phyloP scores from a whole-genome alignment of 2,888 invertebrate species.

The Drosophila basisetae region DNA sequence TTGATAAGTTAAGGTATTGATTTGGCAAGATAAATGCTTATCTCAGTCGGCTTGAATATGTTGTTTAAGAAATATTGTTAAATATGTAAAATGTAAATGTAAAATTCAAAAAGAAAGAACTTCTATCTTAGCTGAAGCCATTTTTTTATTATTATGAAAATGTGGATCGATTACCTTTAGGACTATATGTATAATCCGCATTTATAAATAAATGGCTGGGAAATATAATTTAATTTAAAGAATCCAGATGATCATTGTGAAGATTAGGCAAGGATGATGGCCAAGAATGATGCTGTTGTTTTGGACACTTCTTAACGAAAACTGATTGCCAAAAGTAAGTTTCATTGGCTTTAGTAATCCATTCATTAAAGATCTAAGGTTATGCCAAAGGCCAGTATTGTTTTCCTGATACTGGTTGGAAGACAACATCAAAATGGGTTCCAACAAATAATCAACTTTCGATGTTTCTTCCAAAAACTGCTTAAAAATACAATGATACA shows the following conservation, averaged over 20 bases:
- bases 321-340: neutral
- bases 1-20: neutral
- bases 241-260: neutral
- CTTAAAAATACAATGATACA: neutral
- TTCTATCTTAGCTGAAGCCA: neutral
- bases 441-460: neutral
- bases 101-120: neutral
- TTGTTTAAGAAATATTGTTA: neutral
- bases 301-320: neutral
- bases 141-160: neutral
- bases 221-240: too few species aligned
- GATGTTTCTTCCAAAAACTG: neutral
- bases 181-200: neutral
- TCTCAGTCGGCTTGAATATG: neutral
- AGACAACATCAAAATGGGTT: rapidly evolving
- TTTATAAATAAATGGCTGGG: too few species aligned
- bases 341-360: rapidly evolving
- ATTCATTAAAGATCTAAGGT: neutral
- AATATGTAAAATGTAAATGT: neutral
- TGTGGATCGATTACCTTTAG: neutral
- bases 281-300: neutral
- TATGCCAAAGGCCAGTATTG: neutral
- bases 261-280: neutral
- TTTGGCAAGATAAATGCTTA: neutral
- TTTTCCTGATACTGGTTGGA: neutral